Base-by-base conservation (phyloP, 2,113 vertebrate species). In the Pithys albifrons region DNA sequence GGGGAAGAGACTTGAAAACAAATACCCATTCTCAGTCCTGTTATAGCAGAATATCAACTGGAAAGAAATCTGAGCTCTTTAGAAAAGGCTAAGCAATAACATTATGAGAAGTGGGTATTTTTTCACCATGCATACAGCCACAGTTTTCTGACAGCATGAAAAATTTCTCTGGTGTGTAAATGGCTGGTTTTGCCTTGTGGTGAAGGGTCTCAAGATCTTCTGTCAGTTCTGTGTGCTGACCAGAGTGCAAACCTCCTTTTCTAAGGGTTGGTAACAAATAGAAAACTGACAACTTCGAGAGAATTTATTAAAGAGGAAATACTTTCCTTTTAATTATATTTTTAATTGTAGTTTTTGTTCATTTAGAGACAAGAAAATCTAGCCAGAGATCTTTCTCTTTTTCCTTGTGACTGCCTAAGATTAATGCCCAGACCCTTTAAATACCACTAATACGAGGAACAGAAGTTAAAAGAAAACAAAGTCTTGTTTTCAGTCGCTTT, bases 391-490 rank as follows among this genome's bases (percentile, higher is more conserved):
- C 48, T 85, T 77, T 80, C 72, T 84, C 72, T 19, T 77, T 41
- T 85, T 43, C 41, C 66, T 75, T 67, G n/a, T 48, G 88, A 22
- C n/a, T 12, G 52, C 41, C 31, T 23, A 82, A 49, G 70, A 85
- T 95, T 87, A 90, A 88, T 19, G 57, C 17, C 66, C 33, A 49
- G 70, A 55, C 43, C 15, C 27, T 88, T 64, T 70, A 85, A 89
- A 88, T 70, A 49, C 71, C 20, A n/a, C 92, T 92, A 66, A 51
- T 87, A 55, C 0, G 1, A 85, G 76, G 48, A 93, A 67, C 74
- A 96, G 89, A 93, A 70, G 66, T 96, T 95, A 87, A 78, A 89
- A 92, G 72, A 59, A 83, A 91, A 77, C 75, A 81, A 93, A 91
- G 85, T 70, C 84, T 70, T 66, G 23, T 85, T 96, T 96, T 92